A percentile compares a stretch with the other conserved stretches of the same genome.
phyloP scores from a whole-genome alignment of 2,888 invertebrate genomes.

The Biston betularia region DNA sequence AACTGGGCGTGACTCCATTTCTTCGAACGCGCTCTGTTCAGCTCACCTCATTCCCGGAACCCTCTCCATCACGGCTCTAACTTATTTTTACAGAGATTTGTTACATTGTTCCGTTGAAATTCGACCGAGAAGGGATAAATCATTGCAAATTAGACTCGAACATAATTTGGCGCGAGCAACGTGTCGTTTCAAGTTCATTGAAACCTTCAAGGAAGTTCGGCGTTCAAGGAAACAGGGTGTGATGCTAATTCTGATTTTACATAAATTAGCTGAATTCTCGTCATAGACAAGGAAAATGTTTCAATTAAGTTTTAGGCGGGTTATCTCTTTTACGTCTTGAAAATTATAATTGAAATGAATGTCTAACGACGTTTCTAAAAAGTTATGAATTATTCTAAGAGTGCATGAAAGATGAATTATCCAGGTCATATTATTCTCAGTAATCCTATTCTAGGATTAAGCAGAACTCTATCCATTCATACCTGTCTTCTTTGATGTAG shows the following conservation, averaged over 20 bases:
- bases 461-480: slow-evolving; percentile 22
- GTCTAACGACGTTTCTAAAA: slow-evolving; percentile 21
- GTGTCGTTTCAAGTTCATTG: slow-evolving; percentile 37
- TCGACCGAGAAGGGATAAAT: slow-evolving; percentile 47
- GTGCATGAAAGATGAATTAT: slow-evolving; percentile 18
- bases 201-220: slow-evolving; percentile 37
- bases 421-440: slow-evolving; percentile 24
- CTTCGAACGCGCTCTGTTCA: slow-evolving; percentile 45
- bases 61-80: slow-evolving; percentile 29
- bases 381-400: slow-evolving; percentile 5
- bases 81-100: slow-evolving; percentile 43
- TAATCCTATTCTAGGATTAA: slow-evolving; percentile 27
- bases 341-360: no score
- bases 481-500: slow-evolving; percentile 33
- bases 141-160: slow-evolving; percentile 49
- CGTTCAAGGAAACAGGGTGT: slow-evolving; percentile 34
- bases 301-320: neutral
- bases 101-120: slow-evolving; percentile 44
- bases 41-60: slow-evolving; percentile 49
- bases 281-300: slow-evolving; percentile 28
- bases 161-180: slow-evolving; percentile 40
- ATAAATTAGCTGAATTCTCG: slow-evolving; percentile 10
- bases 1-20: slow-evolving; percentile 42
- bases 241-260: slow-evolving; percentile 3
- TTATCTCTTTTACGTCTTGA: neutral